Percentiles rank a stretch among this genome's conserved stretches.
Conservation (phyloP, 2,797 vertebrate genomes). For the Hypotaenidia philippensis region DNA sequence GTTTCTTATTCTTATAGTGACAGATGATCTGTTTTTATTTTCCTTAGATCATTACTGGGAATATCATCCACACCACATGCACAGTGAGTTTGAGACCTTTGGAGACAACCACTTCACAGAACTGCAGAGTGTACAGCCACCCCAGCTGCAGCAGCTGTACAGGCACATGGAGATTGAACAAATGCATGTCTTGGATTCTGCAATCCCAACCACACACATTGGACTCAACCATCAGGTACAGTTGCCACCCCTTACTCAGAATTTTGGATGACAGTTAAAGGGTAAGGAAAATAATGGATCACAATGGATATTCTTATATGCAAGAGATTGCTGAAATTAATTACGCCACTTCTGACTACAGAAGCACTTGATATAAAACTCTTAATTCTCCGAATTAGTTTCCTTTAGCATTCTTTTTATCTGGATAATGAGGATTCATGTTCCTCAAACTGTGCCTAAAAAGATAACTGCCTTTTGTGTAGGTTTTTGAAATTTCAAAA, state of each 20-base stretch:
- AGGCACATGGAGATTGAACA: conserved; percentile 91
- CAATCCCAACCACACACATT: conserved; percentile 82
- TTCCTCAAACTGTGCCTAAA: not conserved
- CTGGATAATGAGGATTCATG: not conserved
- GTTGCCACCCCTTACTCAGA: not conserved
- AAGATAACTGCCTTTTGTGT: not conserved
- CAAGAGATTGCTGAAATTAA: not conserved
- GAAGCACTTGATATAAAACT: not conserved
- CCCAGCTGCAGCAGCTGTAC: conserved; percentile 90
- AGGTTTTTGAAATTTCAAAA: not conserved
- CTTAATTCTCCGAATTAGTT: not conserved
- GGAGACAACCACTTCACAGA: conserved; percentile 94
- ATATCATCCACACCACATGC: conserved; percentile 88
- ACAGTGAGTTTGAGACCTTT: conserved; percentile 91
- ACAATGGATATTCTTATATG: not conserved
- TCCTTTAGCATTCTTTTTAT: not conserved
- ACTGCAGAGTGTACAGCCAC: conserved; percentile 94
- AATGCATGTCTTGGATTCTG: conserved; percentile 89
- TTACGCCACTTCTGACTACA: not conserved
- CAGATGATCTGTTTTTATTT: not conserved
- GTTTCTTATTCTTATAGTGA: not conserved
- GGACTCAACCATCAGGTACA: conserved; percentile 81
- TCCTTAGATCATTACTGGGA: conserved; percentile 94
- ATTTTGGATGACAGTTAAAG: not conserved
- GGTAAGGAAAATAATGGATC: not conserved